These are phyloP conservation scores for Nymphicus hollandicus DNA, from an alignment of 2,113 vertebrate species.

Conservation along the genomic window DNA sequence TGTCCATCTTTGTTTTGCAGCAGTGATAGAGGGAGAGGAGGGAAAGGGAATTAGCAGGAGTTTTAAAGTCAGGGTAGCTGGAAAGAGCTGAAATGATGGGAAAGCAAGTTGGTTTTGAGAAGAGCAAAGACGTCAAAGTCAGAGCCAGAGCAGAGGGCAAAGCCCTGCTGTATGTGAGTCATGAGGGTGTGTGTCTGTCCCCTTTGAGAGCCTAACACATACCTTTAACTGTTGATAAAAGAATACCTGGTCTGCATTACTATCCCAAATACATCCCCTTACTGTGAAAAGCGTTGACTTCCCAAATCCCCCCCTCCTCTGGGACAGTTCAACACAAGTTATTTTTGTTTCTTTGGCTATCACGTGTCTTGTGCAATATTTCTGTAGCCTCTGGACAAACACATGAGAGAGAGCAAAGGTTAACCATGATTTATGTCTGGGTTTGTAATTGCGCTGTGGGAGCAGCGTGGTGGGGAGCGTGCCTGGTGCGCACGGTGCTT, in stretches of 20 bases:
- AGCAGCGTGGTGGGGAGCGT: not conserved
- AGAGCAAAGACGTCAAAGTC: not conserved
- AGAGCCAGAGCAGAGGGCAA: not conserved
- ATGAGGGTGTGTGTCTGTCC: not conserved
- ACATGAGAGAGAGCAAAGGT: slow-evolving; percentile 27
- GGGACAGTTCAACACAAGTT: not conserved
- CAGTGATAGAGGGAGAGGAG: not conserved
- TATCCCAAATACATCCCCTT: not conserved
- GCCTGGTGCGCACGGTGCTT: not conserved
- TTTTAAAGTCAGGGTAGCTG: not conserved
- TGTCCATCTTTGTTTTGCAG: not conserved
- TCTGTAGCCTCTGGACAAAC: slow-evolving; percentile 53
- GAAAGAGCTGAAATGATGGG: not conserved
- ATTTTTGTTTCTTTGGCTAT: slow-evolving; percentile 1
- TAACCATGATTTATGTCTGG: slow-evolving; percentile 15
- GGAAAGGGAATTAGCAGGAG: not conserved
- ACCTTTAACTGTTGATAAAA: not conserved
- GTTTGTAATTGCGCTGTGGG: not conserved
- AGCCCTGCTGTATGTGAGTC: slow-evolving; percentile 1
- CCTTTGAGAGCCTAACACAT: not conserved
- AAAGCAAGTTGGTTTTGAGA: not conserved
- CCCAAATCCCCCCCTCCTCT: not conserved
- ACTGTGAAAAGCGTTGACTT: not conserved
- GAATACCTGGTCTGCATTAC: not conserved
- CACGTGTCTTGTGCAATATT: slow-evolving; percentile 34